These are phyloP conservation scores for Drosophila cardini DNA, from an alignment of 1,140 invertebrate genomes.

Conservation along the genomic window DNA sequence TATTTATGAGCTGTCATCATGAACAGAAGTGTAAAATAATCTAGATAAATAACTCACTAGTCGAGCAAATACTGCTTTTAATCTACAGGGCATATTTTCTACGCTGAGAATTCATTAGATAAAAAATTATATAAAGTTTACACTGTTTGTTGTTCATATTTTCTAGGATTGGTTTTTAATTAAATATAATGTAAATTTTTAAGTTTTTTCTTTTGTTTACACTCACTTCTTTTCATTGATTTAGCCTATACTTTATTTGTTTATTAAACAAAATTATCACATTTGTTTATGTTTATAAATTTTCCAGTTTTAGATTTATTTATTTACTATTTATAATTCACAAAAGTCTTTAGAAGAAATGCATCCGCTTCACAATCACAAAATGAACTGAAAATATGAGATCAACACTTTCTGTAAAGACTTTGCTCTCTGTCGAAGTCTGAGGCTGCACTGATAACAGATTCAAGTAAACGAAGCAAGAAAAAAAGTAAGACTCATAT, in stretches of 20 bases:
- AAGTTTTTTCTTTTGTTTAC: not conserved
- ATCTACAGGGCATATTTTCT: too few relatives aligned
- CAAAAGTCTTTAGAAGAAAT: not conserved
- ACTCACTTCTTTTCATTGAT: not conserved
- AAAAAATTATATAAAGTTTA: too few relatives aligned
- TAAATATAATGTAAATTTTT: too few relatives aligned
- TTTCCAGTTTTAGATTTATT: not conserved
- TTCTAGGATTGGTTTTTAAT: too few relatives aligned
- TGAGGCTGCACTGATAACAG: slow-evolving; percentile 12
- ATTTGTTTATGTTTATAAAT: slow-evolving; percentile 6
- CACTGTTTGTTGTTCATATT: too few relatives aligned
- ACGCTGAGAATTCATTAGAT: too few relatives aligned
- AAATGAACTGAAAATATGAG: slow-evolving; percentile 10
- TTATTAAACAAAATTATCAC: not conserved
- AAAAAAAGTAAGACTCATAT: not conserved
- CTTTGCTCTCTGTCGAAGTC: slow-evolving; percentile 1
- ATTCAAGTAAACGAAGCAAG: slow-evolving; percentile 3
- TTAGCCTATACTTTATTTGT: not conserved
- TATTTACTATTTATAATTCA: not conserved
- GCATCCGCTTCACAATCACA: not conserved
- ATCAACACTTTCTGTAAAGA: slow-evolving; percentile 1
- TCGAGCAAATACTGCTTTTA: too few relatives aligned
- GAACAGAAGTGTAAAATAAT: slow-evolving; percentile 7
- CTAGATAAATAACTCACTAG: not conserved
- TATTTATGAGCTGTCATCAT: slow-evolving; percentile 36